phyloP scores from a whole-genome alignment of 2,113 vertebrate genomes.

The Anthoscopus minutus region DNA sequence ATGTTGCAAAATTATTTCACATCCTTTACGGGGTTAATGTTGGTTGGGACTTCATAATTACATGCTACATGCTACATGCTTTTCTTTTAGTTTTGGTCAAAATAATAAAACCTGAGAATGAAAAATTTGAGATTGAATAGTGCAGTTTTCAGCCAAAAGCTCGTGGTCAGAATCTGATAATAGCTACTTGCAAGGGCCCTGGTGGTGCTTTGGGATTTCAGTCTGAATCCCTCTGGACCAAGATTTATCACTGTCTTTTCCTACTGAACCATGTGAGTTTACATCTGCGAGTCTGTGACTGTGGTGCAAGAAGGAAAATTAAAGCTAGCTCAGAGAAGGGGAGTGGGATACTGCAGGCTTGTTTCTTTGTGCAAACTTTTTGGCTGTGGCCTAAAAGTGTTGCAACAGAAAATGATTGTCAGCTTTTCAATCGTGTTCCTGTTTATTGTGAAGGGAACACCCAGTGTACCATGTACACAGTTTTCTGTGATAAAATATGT shows the following conservation, averaged over 20 bases:
- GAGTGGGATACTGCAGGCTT: not conserved
- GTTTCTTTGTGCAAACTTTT: not conserved
- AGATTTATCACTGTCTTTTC: not conserved
- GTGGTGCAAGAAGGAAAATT: not conserved
- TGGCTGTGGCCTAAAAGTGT: not conserved
- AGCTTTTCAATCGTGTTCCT: not conserved
- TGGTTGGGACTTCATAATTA: not conserved
- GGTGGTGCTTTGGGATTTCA: not conserved
- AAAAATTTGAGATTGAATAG: not conserved
- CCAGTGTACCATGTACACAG: not conserved
- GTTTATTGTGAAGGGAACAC: not conserved
- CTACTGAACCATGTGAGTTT: not conserved
- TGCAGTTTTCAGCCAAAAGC: not conserved
- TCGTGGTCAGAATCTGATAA: not conserved
- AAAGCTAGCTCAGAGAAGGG: not conserved
- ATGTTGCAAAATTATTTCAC: not conserved
- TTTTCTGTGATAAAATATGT: not conserved
- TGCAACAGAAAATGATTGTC: not conserved
- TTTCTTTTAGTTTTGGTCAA: not conserved
- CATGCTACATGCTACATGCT: accelerated
- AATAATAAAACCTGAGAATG: not conserved
- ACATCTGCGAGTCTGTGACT: not conserved
- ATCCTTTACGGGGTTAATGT: not conserved
- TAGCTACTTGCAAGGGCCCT: not conserved
- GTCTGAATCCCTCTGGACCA: not conserved